Evolutionary conservation across 2,113 vertebrate species (phyloP).

Genomic region (Laterallus jamaicensis): DNA sequence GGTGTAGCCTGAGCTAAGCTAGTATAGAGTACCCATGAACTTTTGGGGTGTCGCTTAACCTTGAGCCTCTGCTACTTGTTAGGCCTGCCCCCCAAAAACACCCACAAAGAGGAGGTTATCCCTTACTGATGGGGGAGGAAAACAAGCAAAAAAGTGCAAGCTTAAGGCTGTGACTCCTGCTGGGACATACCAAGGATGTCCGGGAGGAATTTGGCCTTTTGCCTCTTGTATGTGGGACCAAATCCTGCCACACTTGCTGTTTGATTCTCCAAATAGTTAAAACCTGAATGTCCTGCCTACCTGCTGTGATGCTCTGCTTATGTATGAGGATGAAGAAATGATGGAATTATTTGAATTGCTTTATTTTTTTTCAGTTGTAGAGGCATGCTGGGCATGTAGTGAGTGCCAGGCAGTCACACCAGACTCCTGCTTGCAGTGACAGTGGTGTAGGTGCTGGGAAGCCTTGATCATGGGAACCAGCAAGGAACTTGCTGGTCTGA

Average conservation of each 20-base stretch:
- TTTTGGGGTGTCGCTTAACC: background rate
- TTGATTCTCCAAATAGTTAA: background rate
- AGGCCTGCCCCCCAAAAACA: accelerated
- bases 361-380: background rate
- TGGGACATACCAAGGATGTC: background rate
- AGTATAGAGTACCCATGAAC: background rate
- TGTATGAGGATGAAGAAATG: background rate
- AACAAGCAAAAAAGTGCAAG: background rate
- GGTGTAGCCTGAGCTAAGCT: background rate
- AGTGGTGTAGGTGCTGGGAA: background rate
- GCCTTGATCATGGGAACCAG: background rate
- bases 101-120: background rate
- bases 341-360: background rate
- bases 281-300: background rate
- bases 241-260: background rate
- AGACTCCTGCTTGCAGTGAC: no score
- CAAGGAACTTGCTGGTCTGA: background rate
- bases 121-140: no score
- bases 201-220: background rate
- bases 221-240: accelerated
- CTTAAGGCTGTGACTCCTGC: no score
- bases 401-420: background rate
- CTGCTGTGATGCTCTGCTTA: background rate
- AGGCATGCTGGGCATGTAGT: background rate
- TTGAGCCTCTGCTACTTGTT: background rate